phyloP scores from a whole-genome alignment of 2,797 vertebrate genomes.

The Lophura swinhoii region DNA sequence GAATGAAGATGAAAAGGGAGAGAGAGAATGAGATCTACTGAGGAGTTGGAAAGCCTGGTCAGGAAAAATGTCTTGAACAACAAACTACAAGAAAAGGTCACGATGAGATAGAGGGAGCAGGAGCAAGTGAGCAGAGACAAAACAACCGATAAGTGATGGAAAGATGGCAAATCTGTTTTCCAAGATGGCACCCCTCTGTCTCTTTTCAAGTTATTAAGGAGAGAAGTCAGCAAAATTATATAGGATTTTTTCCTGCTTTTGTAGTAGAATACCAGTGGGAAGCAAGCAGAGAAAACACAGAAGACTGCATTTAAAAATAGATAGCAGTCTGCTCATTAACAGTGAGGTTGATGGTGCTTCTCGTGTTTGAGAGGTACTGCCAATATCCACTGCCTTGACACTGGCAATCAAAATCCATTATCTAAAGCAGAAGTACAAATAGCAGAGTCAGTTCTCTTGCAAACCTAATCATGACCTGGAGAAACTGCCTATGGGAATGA shows the following conservation, averaged over 20 bases:
- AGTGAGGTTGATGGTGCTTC: not conserved
- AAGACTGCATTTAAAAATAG: not conserved
- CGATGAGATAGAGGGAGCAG: not conserved
- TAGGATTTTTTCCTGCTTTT: fast-evolving
- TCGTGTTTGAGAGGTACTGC: not conserved
- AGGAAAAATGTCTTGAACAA: not conserved
- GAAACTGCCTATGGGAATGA: slow-evolving; percentile 20
- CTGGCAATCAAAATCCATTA: not conserved
- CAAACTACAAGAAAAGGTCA: not conserved
- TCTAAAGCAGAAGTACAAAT: not conserved
- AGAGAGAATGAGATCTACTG: not conserved
- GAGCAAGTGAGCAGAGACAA: not conserved
- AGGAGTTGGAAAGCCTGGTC: not conserved
- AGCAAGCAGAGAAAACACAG: not conserved
- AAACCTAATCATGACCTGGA: slow-evolving; percentile 2
- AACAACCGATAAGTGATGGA: not conserved
- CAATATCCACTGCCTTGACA: not conserved
- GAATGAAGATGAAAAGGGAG: not conserved
- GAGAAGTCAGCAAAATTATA: not conserved
- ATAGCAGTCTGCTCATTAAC: not conserved
- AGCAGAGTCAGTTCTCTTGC: not conserved
- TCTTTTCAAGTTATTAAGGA: not conserved
- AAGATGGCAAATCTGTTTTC: not conserved
- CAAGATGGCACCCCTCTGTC: not conserved
- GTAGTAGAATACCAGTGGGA: not conserved